A percentile compares a stretch with the other conserved stretches of the same genome.
These are phyloP conservation scores for Platorchestia sp. DNA, from an alignment of 1,140 invertebrate species.

Conservation along the genomic window DNA sequence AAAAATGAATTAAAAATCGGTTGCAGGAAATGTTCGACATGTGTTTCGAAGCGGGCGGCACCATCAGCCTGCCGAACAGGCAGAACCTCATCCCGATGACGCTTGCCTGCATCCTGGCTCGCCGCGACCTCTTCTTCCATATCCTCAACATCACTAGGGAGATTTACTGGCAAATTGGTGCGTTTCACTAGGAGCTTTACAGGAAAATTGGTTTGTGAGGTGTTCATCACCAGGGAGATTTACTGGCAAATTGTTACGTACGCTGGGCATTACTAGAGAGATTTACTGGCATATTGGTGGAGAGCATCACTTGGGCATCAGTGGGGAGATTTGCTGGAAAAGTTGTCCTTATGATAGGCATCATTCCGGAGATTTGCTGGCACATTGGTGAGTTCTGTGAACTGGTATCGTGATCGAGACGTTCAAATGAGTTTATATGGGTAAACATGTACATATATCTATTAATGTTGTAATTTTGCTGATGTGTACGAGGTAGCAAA, in stretches of 20 bases:
- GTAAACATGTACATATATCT: conserved; percentile 41
- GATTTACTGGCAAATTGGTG: conserved; percentile 95
- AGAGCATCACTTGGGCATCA: too few species aligned
- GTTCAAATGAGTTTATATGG: too few species aligned
- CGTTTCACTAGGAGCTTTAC: too few species aligned
- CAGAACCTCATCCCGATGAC: conserved; percentile 93
- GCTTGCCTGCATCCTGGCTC: conserved; percentile 91
- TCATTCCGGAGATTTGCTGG: too few species aligned
- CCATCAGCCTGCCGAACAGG: conserved; percentile 86
- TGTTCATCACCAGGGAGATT: conserved; percentile 92
- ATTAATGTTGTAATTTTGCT: too few species aligned
- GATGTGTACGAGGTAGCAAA: too few species aligned
- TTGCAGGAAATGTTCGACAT: conserved; percentile 91
- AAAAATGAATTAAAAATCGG: not conserved
- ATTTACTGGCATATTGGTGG: too few species aligned
- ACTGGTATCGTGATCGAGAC: too few species aligned
- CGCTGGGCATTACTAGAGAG: conserved; percentile 86
- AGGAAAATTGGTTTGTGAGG: too few species aligned
- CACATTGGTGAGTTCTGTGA: too few species aligned
- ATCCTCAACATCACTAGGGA: conserved; percentile 94
- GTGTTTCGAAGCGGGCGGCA: conserved; percentile 91
- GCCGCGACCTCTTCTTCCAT: conserved; percentile 95
- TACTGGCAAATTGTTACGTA: conserved; percentile 93
- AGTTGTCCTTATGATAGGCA: conserved; percentile 87
- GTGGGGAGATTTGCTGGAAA: conserved; percentile 97